Percentiles rank a stretch among this genome's conserved stretches.
These are phyloP conservation scores for Hippasteria phrygiana DNA, from an alignment of 53 echinoderm and acorn worm species.

Conservation along the genomic window DNA sequence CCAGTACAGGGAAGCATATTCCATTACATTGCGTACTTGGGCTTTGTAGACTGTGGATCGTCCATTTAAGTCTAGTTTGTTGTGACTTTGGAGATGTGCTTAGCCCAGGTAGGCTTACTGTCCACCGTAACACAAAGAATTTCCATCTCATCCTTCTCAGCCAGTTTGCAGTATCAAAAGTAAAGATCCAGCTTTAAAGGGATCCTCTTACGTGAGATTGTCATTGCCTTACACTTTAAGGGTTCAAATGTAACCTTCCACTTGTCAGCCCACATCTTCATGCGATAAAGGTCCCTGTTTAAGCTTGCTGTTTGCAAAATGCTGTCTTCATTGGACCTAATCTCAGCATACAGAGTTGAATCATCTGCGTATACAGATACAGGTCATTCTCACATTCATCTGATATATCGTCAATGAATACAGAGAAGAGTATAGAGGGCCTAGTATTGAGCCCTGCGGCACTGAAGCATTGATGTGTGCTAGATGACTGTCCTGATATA, in stretches of 20 bases:
- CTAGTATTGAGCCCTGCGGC: no score
- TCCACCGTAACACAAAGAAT: constrained; percentile 56
- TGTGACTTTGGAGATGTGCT: constrained; percentile 10
- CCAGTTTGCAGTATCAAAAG: constrained; percentile 37
- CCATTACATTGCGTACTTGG: constrained; percentile 62
- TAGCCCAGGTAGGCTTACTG: constrained; percentile 53
- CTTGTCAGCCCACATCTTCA: constrained; percentile 41
- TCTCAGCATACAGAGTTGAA: no score
- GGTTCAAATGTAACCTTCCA: no score
- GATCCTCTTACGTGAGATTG: no score
- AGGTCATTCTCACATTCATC: constrained; percentile 61
- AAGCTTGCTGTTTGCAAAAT: constrained; percentile 22
- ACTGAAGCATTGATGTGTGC: no score
- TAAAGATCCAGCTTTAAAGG: constrained; percentile 43
- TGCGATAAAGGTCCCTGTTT: constrained; percentile 45
- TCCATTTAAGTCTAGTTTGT: constrained; percentile 11
- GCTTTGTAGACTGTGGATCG: constrained; percentile 67
- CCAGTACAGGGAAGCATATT: constrained; percentile 55
- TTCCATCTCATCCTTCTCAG: no score
- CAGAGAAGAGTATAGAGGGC: no score
- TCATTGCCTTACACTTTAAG: no score
- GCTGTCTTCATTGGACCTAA: neutral
- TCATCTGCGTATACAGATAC: constrained; percentile 61
- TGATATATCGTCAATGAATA: no score
- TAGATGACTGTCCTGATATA: no score